A percentile compares a stretch with the other conserved stretches of the same genome.
These are phyloP conservation scores for Callospermophilus lateralis DNA, from an alignment of 2,113 vertebrate genomes.

Conservation along the genomic window DNA sequence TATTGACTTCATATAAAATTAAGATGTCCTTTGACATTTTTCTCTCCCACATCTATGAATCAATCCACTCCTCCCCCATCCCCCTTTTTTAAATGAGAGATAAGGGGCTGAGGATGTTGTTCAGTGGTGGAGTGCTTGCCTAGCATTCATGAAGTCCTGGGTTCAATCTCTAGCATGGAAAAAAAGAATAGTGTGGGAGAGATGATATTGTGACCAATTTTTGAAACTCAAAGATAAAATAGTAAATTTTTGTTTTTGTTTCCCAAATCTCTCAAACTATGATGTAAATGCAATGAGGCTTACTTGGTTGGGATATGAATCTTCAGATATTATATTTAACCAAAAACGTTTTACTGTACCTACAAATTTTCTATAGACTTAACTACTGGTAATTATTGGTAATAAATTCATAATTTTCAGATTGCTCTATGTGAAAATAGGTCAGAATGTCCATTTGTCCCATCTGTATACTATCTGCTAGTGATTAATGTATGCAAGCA, in stretches of 20 bases:
- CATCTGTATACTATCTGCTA: background rate
- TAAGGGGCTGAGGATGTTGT: background rate
- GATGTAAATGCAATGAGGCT: background rate
- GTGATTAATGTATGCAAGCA: background rate
- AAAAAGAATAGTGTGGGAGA: background rate
- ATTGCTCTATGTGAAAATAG: background rate
- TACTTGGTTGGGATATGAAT: constrained; percentile 27
- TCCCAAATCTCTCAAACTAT: constrained; percentile 16
- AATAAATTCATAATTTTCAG: background rate
- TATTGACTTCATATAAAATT: constrained; percentile 37
- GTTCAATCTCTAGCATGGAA: background rate
- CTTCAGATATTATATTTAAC: background rate
- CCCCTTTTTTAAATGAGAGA: background rate
- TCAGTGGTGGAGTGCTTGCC: background rate
- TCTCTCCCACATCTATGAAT: background rate
- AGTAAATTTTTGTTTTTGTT: background rate
- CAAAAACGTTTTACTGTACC: constrained; percentile 24
- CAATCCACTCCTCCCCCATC: too few relatives aligned
- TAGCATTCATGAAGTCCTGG: background rate
- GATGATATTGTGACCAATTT: constrained; percentile 2
- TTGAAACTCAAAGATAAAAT: constrained; percentile 47
- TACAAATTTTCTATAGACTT: constrained; percentile 32
- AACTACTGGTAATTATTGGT: background rate
- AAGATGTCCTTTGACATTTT: background rate
- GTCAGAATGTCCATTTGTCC: background rate